Evolutionary conservation across 1,140 invertebrate species (phyloP).

Genomic region (Hyles euphorbiae): DNA sequence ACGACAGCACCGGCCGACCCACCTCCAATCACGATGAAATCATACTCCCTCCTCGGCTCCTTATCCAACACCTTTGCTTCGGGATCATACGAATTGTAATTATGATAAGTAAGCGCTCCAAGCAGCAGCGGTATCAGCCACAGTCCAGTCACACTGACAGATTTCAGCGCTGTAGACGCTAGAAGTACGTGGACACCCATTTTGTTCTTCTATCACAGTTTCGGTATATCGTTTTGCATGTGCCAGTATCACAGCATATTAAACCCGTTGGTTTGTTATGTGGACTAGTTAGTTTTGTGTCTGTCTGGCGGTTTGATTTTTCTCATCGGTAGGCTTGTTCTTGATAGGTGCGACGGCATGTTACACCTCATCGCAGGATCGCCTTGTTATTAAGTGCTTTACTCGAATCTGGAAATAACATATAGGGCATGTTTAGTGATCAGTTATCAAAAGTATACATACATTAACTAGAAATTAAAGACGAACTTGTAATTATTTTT

Average conservation of each 20-base stretch:
- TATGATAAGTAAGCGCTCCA: conserved; percentile 87
- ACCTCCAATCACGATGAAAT: conserved; percentile 92
- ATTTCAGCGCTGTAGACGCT: conserved; percentile 84
- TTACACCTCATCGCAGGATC: conserved; percentile 43
- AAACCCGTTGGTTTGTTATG: conserved; percentile 23
- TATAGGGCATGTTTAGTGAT: conserved; percentile 6
- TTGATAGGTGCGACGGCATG: conserved; percentile 40
- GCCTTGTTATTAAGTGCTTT: conserved; percentile 16
- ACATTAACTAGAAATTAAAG: too few species aligned
- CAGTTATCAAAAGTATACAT: too few species aligned
- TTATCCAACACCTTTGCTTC: conserved; percentile 79
- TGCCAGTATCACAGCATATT: conserved; percentile 27
- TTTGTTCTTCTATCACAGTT: conserved; percentile 29
- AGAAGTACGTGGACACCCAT: conserved; percentile 85
- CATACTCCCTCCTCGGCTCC: conserved; percentile 81
- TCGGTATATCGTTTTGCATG: conserved; percentile 12
- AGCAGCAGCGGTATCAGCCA: conserved; percentile 90
- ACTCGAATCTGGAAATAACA: conserved; percentile 48
- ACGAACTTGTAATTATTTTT: too few species aligned
- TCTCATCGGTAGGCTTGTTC: conserved; percentile 38
- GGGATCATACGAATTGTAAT: conserved; percentile 88
- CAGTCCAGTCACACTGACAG: conserved; percentile 84
- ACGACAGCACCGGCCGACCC: conserved; percentile 96
- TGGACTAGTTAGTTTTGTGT: conserved; percentile 18
- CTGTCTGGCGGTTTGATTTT: conserved; percentile 60